These are phyloP conservation scores for Felis chaus DNA, from an alignment of 2,113 vertebrate genomes.

Conservation along the genomic window DNA sequence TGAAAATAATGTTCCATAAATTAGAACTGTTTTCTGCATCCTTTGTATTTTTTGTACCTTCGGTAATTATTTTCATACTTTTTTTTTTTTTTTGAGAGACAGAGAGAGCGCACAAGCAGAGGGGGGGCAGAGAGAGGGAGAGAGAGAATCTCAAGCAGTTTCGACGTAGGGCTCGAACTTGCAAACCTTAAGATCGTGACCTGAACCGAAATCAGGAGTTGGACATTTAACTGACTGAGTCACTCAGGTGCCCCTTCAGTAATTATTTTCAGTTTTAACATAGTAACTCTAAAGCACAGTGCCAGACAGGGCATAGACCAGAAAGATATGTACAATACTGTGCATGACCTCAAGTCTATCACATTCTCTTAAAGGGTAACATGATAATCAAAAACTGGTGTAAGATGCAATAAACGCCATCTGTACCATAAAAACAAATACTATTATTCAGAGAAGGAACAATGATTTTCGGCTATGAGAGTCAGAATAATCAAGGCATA, in stretches of 20 bases:
- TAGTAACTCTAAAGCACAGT: neutral
- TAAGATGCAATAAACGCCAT: neutral
- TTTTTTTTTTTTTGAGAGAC: neutral
- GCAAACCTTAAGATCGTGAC: neutral
- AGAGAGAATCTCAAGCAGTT: neutral
- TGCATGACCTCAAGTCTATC: neutral
- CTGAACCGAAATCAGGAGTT: neutral
- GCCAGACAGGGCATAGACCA: neutral
- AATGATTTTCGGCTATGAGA: neutral
- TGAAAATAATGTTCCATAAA: neutral
- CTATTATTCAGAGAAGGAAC: neutral
- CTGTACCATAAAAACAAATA: neutral
- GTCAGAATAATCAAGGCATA: neutral
- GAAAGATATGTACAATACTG: neutral
- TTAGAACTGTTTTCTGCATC: neutral
- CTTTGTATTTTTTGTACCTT: neutral
- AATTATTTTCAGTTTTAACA: neutral
- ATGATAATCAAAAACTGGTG: neutral
- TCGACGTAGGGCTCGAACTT: fast-evolving
- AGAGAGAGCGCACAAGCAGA: neutral
- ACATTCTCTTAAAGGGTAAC: neutral
- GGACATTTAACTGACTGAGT: neutral
- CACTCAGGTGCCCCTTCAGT: neutral
- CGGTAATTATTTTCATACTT: neutral
- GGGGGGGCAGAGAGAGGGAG: neutral